These are phyloP conservation scores for Tetrapedia diversipes DNA, from an alignment of 2,888 invertebrate species.

Conservation along the genomic window DNA sequence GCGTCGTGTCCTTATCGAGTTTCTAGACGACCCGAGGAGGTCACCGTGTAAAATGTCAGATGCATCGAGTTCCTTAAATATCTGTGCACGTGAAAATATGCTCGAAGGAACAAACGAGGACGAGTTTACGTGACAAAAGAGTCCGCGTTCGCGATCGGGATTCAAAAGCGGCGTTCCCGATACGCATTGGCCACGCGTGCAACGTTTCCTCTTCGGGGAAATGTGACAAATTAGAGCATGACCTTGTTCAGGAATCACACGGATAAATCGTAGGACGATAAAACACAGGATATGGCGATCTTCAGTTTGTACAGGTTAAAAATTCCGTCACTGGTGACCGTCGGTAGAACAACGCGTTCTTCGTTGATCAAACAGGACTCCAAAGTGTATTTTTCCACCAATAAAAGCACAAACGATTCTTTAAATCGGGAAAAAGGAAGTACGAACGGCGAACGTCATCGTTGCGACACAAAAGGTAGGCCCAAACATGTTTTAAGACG, in stretches of 20 bases:
- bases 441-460: background rate
- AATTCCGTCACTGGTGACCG: background rate
- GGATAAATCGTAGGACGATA: background rate
- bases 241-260: background rate
- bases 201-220: background rate
- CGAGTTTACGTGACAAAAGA: constrained; percentile 35
- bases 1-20: background rate
- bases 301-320: constrained; percentile 6
- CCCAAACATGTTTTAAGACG: background rate
- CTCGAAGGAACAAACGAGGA: constrained; percentile 26
- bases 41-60: background rate
- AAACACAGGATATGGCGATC: background rate
- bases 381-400: background rate
- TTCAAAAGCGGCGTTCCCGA: constrained; percentile 1
- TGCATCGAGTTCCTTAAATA: constrained; percentile 3
- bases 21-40: background rate
- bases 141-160: background rate
- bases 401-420: background rate
- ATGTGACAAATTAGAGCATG: background rate
- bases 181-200: background rate
- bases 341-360: background rate
- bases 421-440: background rate
- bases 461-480: background rate
- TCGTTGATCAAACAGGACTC: background rate
- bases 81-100: constrained; percentile 18